These are phyloP conservation scores for Andrena marginata DNA, from an alignment of 2,888 invertebrate species.

Conservation along the genomic window DNA sequence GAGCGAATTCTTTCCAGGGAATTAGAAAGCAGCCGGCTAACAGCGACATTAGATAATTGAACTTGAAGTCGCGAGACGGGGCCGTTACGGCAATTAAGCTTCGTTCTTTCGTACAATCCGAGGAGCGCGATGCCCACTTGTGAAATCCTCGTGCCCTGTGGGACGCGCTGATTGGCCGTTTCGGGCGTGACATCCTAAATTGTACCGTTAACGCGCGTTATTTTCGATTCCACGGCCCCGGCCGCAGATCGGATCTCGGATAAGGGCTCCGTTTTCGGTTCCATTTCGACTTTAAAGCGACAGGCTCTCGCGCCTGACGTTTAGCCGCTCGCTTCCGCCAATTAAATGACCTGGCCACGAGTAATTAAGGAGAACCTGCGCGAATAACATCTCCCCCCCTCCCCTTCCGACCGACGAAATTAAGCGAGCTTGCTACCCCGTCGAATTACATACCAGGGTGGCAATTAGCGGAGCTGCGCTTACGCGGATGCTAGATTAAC, in stretches of 20 bases:
- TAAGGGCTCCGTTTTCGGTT: slow-evolving; percentile 28
- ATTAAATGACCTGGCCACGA: slow-evolving; percentile 41
- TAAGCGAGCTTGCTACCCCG: neutral
- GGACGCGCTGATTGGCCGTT: neutral
- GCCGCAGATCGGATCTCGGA: slow-evolving; percentile 29
- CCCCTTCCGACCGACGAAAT: slow-evolving; percentile 36
- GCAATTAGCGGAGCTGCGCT: neutral
- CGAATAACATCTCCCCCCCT: slow-evolving; percentile 19
- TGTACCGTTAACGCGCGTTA: slow-evolving; percentile 51
- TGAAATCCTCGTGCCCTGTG: neutral
- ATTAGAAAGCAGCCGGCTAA: slow-evolving; percentile 49
- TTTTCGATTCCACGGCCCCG: slow-evolving; percentile 24
- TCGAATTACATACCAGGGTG: neutral
- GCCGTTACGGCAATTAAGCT: slow-evolving; percentile 38
- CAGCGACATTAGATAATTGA: slow-evolving; percentile 48
- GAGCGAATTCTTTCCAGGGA: slow-evolving; percentile 39
- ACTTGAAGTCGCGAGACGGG: slow-evolving; percentile 31
- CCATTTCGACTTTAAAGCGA: slow-evolving; percentile 38
- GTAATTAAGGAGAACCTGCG: slow-evolving; percentile 26
- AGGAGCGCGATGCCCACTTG: neutral
- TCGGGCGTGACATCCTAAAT: slow-evolving; percentile 34
- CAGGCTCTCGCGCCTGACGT: slow-evolving; percentile 22
- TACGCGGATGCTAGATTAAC: neutral
- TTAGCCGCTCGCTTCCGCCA: slow-evolving; percentile 32
- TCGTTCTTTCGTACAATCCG: slow-evolving; percentile 13